These are phyloP conservation scores for Heliconius aoede DNA, from an alignment of 2,888 invertebrate species.

Conservation along the genomic window DNA sequence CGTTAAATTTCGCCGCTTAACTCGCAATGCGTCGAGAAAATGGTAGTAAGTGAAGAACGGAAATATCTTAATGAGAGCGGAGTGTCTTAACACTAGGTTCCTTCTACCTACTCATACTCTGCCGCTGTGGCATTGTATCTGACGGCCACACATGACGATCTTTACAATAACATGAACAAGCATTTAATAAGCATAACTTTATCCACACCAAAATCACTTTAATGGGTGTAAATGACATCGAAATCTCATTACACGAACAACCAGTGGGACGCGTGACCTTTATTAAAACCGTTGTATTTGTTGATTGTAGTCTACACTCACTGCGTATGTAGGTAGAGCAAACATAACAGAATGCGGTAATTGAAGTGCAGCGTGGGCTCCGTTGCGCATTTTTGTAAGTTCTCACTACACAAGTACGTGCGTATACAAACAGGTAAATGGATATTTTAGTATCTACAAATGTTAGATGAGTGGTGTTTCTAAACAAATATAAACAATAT, in stretches of 20 bases:
- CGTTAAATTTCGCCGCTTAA: too few relatives aligned
- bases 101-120: too few relatives aligned
- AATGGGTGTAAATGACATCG: constrained; percentile 6
- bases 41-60: too few relatives aligned
- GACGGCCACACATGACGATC: background rate
- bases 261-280: constrained; percentile 16
- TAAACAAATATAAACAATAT: constrained; percentile 21
- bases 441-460: constrained; percentile 30
- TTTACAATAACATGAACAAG: background rate
- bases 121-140: too few relatives aligned
- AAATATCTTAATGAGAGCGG: too few relatives aligned
- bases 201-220: background rate
- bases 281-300: constrained; percentile 28
- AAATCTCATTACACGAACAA: constrained; percentile 9
- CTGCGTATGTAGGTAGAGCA: constrained; percentile 48
- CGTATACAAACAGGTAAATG: constrained; percentile 4
- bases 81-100: too few relatives aligned
- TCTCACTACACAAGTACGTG: background rate
- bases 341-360: constrained; percentile 48
- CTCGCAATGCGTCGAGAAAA: too few relatives aligned
- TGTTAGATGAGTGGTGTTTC: constrained; percentile 3
- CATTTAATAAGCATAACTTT: background rate
- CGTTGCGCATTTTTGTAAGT: constrained; percentile 38
- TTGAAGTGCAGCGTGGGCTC: constrained; percentile 47
- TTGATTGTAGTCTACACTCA: constrained; percentile 31